phyloP scores from a whole-genome alignment of 2,113 vertebrate genomes.

The Xiphophorus couchianus region DNA sequence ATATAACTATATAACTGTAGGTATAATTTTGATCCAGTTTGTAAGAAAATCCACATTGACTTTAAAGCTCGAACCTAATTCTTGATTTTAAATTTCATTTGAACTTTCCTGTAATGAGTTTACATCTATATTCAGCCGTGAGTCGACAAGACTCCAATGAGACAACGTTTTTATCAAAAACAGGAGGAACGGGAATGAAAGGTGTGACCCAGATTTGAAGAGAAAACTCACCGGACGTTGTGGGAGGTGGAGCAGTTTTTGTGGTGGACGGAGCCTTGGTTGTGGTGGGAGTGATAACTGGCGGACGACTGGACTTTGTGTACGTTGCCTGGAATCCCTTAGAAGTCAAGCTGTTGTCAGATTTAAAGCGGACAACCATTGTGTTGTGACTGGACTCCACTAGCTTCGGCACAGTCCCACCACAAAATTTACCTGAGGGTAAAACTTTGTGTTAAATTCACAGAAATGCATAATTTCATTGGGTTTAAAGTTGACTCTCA shows the following conservation, averaged over 20 bases:
- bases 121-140: too few relatives aligned
- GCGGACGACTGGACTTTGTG: conserved; percentile 63
- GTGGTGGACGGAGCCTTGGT: not conserved
- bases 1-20: too few relatives aligned
- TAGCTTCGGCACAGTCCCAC: conserved; percentile 50
- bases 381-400: conserved; percentile 66
- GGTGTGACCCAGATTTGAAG: not conserved
- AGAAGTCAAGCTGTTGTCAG: conserved; percentile 61
- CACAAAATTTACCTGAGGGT: conserved; percentile 71
- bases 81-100: not conserved
- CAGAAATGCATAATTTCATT: conserved; percentile 30
- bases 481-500: conserved; percentile 43
- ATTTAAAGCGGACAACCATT: conserved; percentile 78
- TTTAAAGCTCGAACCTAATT: not conserved
- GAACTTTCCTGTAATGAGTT: not conserved
- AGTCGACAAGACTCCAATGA: too few relatives aligned
- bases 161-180: not conserved
- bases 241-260: conserved; percentile 1
- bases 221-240: conserved; percentile 40
- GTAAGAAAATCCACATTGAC: not conserved
- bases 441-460: conserved; percentile 3
- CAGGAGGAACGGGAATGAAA: not conserved
- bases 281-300: conserved; percentile 46
- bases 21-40: not conserved
- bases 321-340: conserved; percentile 77